These are phyloP conservation scores for Psilanteris sp. DNA, from an alignment of 1,140 invertebrate genomes.

Conservation along the genomic window DNA sequence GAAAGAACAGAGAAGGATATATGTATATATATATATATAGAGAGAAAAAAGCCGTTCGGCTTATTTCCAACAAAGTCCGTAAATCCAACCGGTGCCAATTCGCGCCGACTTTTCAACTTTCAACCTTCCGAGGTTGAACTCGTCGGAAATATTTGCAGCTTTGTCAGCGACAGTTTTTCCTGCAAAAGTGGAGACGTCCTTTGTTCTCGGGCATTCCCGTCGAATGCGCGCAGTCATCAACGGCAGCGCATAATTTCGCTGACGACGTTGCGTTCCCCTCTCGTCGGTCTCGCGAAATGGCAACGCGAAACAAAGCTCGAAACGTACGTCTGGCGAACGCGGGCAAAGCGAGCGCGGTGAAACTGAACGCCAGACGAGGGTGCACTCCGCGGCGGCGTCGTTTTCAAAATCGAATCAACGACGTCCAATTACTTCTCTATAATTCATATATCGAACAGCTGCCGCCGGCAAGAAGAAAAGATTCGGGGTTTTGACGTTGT, in stretches of 20 bases:
- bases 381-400: no score
- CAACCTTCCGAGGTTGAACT: conserved; percentile 12
- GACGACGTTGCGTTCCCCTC: conserved; percentile 19
- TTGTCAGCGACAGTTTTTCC: conserved; percentile 13
- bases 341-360: no score
- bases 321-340: conserved; percentile 1
- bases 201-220: conserved; percentile 3
- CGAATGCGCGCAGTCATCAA: conserved; percentile 14
- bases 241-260: conserved; percentile 23
- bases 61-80: conserved; percentile 16
- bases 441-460: conserved; percentile 20
- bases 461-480: conserved; percentile 15
- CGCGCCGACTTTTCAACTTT: conserved; percentile 14
- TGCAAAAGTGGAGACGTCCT: conserved; percentile 3
- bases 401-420: conserved; percentile 5
- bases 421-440: conserved; percentile 2
- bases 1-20: no score
- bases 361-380: no score
- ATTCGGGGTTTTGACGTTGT: conserved; percentile 1
- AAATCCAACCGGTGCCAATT: conserved; percentile 11
- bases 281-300: conserved; percentile 1
- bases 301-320: conserved; percentile 2
- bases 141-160: conserved; percentile 12
- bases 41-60: conserved; percentile 2
- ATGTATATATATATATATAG: no score